Evolutionary conservation across 2,888 invertebrate species (phyloP).

Genomic region (Helobdella robusta): DNA sequence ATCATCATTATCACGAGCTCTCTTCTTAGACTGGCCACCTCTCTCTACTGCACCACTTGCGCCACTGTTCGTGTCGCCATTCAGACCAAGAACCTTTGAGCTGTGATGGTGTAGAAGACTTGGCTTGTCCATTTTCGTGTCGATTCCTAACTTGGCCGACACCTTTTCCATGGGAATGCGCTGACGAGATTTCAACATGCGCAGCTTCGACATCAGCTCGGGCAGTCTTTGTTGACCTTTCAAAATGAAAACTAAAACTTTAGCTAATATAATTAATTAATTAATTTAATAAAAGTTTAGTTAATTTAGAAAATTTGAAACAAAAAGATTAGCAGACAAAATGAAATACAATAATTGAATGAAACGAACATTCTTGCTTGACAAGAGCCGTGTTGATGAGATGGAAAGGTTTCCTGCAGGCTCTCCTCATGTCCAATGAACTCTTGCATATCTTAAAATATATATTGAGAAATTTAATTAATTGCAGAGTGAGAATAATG

Average conservation of each 20-base stretch:
- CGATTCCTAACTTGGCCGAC: conserved; percentile 40
- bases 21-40: too few species aligned
- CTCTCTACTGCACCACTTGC: not conserved
- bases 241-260: too few species aligned
- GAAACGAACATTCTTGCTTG: conserved; percentile 71
- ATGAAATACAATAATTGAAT: not conserved
- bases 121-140: conserved; percentile 43
- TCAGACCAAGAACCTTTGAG: conserved; percentile 22
- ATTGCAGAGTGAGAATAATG: too few species aligned
- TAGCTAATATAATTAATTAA: not conserved
- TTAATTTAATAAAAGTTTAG: not conserved
- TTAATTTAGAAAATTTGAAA: not conserved
- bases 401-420: conserved; percentile 72
- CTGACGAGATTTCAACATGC: conserved; percentile 33
- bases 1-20: too few species aligned
- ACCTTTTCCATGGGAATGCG: conserved; percentile 30
- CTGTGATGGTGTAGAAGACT: conserved; percentile 38
- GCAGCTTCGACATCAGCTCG: conserved; percentile 36
- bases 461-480: not conserved
- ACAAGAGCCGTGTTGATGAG: conserved; percentile 59
- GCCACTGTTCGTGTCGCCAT: not conserved
- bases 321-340: not conserved
- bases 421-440: conserved; percentile 67
- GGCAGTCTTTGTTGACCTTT: conserved; percentile 41
- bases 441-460: conserved; percentile 60